Evolutionary conservation across 2,888 invertebrate genomes (phyloP).

Genomic region (Mythimna vitellina): DNA sequence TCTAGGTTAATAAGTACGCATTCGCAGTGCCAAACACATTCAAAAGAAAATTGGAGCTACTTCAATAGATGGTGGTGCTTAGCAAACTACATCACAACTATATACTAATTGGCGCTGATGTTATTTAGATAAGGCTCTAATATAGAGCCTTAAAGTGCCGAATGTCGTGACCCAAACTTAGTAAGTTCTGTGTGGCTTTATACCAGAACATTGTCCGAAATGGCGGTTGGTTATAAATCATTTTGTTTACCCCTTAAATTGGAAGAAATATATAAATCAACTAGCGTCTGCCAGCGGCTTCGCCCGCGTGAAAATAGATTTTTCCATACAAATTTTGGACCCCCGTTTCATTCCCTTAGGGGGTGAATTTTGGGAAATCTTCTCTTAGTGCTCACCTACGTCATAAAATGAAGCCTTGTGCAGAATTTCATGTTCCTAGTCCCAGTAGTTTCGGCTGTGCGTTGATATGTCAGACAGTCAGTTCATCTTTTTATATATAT

Average conservation of each 20-base stretch:
- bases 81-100: background rate
- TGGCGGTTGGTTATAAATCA: background rate
- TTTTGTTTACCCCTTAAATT: background rate
- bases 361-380: too few relatives aligned
- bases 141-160: slow-evolving; percentile 3
- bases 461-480: too few relatives aligned
- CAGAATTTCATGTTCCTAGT: too few relatives aligned
- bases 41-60: slow-evolving; percentile 11
- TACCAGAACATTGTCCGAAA: background rate
- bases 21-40: background rate
- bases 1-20: background rate
- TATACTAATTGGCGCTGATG: slow-evolving; percentile 5
- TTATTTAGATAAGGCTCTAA: slow-evolving; percentile 15
- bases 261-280: too few relatives aligned
- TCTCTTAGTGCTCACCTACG: too few relatives aligned
- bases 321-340: too few relatives aligned
- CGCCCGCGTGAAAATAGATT: too few relatives aligned
- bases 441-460: too few relatives aligned
- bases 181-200: background rate
- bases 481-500: too few relatives aligned
- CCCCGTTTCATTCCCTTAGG: too few relatives aligned
- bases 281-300: too few relatives aligned
- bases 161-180: slow-evolving; percentile 8
- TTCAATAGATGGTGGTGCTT: background rate
- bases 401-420: too few relatives aligned